These are phyloP conservation scores for Oscheius sp. DNA, from an alignment of 2,888 invertebrate genomes.

Conservation along the genomic window DNA sequence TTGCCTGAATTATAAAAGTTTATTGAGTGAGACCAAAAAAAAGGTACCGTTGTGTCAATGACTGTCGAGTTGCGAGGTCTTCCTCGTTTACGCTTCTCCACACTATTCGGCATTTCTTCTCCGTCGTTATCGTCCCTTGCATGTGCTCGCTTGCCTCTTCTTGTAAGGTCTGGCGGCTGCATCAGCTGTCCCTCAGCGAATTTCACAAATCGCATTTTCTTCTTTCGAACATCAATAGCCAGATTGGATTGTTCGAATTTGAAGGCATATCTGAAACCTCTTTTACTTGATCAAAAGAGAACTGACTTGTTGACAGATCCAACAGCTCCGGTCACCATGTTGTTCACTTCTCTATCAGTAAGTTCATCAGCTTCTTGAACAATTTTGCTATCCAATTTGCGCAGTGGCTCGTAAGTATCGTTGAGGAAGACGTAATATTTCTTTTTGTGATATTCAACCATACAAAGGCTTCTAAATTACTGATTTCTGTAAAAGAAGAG, in stretches of 20 bases:
- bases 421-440: not conserved
- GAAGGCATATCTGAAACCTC: slow-evolving; percentile 10
- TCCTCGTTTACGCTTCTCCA: no score
- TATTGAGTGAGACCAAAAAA: no score
- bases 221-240: no score
- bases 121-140: no score
- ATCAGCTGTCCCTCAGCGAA: no score
- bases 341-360: not conserved
- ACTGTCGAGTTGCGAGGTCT: no score
- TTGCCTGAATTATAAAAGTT: no score
- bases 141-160: no score
- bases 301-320: slow-evolving; percentile 16
- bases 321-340: not conserved
- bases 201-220: no score
- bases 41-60: no score
- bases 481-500: not conserved
- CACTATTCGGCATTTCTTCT: no score
- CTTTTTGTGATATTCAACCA: slow-evolving; percentile 1
- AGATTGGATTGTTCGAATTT: slow-evolving; percentile 2
- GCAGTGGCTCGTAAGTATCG: slow-evolving; percentile 2
- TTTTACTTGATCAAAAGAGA: not conserved
- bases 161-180: no score
- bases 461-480: not conserved
- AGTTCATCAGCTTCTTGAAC: not conserved
- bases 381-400: not conserved